phyloP scores from a whole-genome alignment of 2,888 invertebrate species.

The Venusia cambrica region DNA sequence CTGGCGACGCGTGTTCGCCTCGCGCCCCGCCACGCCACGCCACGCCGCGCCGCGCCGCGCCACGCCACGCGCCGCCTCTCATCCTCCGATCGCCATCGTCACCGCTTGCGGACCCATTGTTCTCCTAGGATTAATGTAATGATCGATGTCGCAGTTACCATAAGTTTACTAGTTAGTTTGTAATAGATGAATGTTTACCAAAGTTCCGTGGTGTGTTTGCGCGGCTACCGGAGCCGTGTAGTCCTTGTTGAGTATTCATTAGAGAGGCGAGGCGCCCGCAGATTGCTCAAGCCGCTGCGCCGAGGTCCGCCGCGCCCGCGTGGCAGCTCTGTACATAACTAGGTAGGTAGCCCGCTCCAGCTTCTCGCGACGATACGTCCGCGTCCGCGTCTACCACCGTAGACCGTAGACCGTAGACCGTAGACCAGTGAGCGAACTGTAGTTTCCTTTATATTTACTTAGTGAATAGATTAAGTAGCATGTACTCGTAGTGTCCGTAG shows the following conservation, averaged over 20 bases:
- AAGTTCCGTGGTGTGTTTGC: conserved; percentile 62
- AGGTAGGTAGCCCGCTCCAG: conserved; percentile 22
- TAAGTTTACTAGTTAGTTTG: conserved; percentile 71
- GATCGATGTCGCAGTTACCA: conserved; percentile 72
- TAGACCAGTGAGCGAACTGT: conserved; percentile 62
- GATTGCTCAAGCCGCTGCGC: conserved; percentile 33
- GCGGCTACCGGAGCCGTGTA: conserved; percentile 26
- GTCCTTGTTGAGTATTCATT: conserved; percentile 49
- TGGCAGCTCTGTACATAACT: conserved; percentile 29
- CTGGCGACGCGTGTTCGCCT: conserved; percentile 27
- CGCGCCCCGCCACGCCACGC: conserved; percentile 25
- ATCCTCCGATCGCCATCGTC: too few relatives aligned
- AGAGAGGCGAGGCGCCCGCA: conserved; percentile 35
- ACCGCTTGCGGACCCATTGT: conserved; percentile 20
- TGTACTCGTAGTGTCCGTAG: conserved; percentile 77
- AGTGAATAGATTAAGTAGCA: conserved; percentile 74
- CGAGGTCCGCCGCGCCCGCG: conserved; percentile 41
- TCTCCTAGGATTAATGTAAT: conserved; percentile 34
- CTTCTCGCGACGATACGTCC: conserved; percentile 40
- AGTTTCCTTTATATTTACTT: conserved; percentile 74
- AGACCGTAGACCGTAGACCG: conserved; percentile 62
- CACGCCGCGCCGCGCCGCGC: conserved; percentile 12
- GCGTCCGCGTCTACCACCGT: conserved; percentile 37
- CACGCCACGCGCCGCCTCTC: too few relatives aligned
- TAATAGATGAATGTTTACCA: conserved; percentile 73